Conservation (phyloP, 2,797 vertebrate species). For the Eutrigla gurnardus region DNA sequence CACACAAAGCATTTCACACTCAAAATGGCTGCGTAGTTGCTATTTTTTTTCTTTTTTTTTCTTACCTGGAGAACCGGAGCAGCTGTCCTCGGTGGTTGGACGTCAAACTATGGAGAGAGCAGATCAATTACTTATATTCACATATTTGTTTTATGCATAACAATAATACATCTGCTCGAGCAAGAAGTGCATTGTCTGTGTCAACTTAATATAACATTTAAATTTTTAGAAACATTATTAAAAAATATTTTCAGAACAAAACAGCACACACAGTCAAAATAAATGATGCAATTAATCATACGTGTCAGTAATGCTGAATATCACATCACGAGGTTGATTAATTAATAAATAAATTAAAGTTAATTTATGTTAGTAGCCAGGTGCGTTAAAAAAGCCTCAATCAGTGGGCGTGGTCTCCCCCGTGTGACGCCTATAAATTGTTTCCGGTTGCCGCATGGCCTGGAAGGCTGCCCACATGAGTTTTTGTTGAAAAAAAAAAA, state of each 20-base stretch:
- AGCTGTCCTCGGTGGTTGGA: conserved; percentile 25
- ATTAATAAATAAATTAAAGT: background rate
- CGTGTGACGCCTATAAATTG: conserved; percentile 46
- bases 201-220: background rate
- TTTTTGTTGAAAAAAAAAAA: background rate
- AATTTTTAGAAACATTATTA: background rate
- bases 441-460: background rate
- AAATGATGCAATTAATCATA: background rate
- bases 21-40: conserved; percentile 73
- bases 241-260: background rate
- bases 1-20: conserved; percentile 16
- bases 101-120: background rate
- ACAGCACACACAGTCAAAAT: no score
- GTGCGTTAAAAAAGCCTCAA: conserved; percentile 44
- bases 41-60: conserved; percentile 28
- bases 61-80: conserved; percentile 5
- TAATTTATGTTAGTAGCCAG: conserved; percentile 22
- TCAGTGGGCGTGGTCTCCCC: conserved; percentile 52
- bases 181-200: background rate
- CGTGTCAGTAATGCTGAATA: background rate
- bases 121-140: background rate
- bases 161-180: background rate
- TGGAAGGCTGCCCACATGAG: background rate
- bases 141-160: background rate
- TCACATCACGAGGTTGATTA: background rate